phyloP scores from a whole-genome alignment of 2,888 invertebrate species.

The Diachrysia chrysitis region DNA sequence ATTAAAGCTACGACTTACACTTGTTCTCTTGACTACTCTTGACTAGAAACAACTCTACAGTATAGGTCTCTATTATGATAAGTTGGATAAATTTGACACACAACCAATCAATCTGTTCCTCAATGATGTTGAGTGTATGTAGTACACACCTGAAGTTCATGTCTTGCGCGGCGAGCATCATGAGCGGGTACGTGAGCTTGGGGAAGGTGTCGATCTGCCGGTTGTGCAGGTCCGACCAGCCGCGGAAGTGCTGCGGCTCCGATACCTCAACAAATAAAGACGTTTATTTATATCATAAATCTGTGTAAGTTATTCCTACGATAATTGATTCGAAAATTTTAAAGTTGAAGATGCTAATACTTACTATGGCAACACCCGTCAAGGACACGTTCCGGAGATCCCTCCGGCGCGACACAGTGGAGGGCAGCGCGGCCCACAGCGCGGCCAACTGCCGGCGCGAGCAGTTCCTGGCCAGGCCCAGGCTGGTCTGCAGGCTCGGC shows the following conservation, averaged over 20 bases:
- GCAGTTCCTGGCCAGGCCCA: slow-evolving; percentile 56
- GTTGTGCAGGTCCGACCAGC: slow-evolving; percentile 75
- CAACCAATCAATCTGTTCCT: not conserved
- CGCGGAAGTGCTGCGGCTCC: slow-evolving; percentile 75
- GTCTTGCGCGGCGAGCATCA: slow-evolving; percentile 77
- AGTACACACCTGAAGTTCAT: slow-evolving; percentile 71
- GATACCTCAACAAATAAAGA: slow-evolving; percentile 62
- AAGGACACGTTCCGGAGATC: slow-evolving; percentile 71
- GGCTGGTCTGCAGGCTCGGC: slow-evolving; percentile 59
- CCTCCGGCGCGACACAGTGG: slow-evolving; percentile 70
- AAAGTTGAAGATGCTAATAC: slow-evolving; percentile 30
- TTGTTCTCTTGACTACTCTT: no score
- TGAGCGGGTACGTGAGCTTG: slow-evolving; percentile 79
- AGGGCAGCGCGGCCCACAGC: slow-evolving; percentile 66
- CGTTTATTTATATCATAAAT: slow-evolving; percentile 7
- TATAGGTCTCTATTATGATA: no score
- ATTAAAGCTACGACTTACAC: no score
- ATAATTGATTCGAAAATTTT: no score
- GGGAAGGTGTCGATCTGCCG: slow-evolving; percentile 80
- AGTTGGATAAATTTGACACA: no score
- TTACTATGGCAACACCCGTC: slow-evolving; percentile 72
- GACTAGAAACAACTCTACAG: no score
- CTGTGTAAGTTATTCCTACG: no score
- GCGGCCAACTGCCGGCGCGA: slow-evolving; percentile 51
- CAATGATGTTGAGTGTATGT: not conserved